Evolutionary conservation across 2,888 invertebrate genomes (phyloP).

Genomic region (Metopia argyrocephala): DNA sequence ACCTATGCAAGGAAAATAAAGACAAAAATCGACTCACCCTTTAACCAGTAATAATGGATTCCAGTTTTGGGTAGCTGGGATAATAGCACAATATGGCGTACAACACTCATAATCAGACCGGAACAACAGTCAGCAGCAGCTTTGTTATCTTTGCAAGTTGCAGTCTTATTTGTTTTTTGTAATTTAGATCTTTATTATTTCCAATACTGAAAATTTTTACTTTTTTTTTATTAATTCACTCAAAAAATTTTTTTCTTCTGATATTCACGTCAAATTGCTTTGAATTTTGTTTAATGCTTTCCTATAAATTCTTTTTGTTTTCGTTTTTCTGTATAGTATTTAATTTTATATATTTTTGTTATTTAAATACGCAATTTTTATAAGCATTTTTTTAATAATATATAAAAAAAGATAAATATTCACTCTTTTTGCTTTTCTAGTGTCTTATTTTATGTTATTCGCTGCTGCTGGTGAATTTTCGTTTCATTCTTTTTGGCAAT

Average conservation of each 20-base stretch:
- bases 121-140: conserved; percentile 32
- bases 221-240: neutral
- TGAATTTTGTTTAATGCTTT: conserved; percentile 2
- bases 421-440: conserved; percentile 54
- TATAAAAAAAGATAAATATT: conserved; percentile 55
- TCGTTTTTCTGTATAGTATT: neutral
- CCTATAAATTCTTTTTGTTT: neutral
- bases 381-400: conserved; percentile 60
- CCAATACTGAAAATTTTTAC: conserved; percentile 30
- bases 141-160: conserved; percentile 36
- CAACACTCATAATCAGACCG: conserved; percentile 72
- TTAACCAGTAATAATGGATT: conserved; percentile 71
- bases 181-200: neutral
- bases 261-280: conserved; percentile 20
- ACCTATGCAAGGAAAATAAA: neutral
- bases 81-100: conserved; percentile 73
- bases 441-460: conserved; percentile 53
- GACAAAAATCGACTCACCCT: conserved; percentile 68
- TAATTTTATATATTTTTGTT: conserved; percentile 27
- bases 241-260: conserved; percentile 25
- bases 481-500: conserved; percentile 13
- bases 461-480: conserved; percentile 39
- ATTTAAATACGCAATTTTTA: conserved; percentile 57
- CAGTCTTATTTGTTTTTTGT: neutral
- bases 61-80: conserved; percentile 72